Evolutionary conservation across 2,888 invertebrate species (phyloP), one percentile per base, ranked within the genome.

Genomic region (Caenorhabditis angaria): DNA sequence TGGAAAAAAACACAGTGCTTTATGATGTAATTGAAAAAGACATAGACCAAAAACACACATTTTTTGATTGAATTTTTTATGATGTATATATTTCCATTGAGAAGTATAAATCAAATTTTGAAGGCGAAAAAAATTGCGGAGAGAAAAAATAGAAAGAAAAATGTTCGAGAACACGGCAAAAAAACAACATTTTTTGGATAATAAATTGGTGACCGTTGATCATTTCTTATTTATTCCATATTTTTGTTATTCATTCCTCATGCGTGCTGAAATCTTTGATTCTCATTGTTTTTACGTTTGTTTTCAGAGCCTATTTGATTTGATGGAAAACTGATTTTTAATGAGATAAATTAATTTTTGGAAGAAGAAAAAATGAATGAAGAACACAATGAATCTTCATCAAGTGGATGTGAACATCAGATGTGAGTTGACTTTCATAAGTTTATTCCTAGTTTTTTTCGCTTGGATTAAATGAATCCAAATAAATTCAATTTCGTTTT

Each of bases 391-490:
- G 72, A 72, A 61, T 67, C 72, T 48, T 72, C 67, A 55, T 72
- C 72, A 35, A 67, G 67, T 61, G 72, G 72, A 58, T 72, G 72
- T 60, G 72, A 72, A 57, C 60, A 72, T 65, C 72, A 72, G 29
- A 72, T 72, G 72, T 72, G 48, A 57, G 63, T 63, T 14, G 6
- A n/a, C 24, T 6, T 20, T 50, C 6, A 14, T 50, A 20, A 8
- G 12, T 18, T 47, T 32, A n/a, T 59, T 27, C 10, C n/a, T 5
- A 22, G 20, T 22, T 50, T 18, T 50, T 18, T 6, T 18, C 3
- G n/a, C 50, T n/a, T 10, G 8, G 18, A 47, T 12, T 24, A 22
- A 20, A 57, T 35, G 32, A 57, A 32, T 12, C 58, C 24, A 27
- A 10, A 20, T 20, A 47, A 35, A 22, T 22, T 47, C 22, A 61